phyloP scores from a whole-genome alignment of 2,797 vertebrate species.

The Urosaurus nigricauda region DNA sequence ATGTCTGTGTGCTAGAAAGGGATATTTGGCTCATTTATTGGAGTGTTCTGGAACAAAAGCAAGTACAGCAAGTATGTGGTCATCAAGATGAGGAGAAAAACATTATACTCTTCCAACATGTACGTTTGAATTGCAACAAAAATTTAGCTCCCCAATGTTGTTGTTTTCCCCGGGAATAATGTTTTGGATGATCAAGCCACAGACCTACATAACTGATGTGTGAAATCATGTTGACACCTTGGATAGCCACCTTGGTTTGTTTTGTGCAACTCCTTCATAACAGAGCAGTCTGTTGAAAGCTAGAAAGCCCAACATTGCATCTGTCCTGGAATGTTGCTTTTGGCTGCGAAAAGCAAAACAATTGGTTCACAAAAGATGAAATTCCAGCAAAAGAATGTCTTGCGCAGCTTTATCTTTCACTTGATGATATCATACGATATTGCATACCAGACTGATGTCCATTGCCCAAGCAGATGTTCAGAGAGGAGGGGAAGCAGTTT shows the following conservation, averaged over 20 bases:
- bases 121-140: neutral
- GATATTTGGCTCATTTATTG: neutral
- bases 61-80: neutral
- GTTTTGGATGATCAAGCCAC: neutral
- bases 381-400: neutral
- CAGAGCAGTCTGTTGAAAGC: neutral
- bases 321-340: neutral
- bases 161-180: neutral
- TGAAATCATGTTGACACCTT: conserved; percentile 10
- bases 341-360: neutral
- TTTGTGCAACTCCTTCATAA: neutral
- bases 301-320: neutral
- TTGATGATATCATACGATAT: no score
- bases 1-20: neutral
- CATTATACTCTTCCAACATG: neutral
- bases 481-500: neutral
- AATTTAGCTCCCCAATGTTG: neutral
- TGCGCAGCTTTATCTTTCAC: neutral
- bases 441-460: neutral
- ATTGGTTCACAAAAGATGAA: neutral
- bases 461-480: neutral
- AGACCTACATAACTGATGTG: neutral
- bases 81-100: neutral
- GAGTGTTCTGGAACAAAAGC: neutral
- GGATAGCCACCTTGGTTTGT: neutral